Percentiles rank a stretch among this genome's conserved stretches.
Conservation (phyloP, 2,888 invertebrate genomes). For the Yponomeuta evonymella region DNA sequence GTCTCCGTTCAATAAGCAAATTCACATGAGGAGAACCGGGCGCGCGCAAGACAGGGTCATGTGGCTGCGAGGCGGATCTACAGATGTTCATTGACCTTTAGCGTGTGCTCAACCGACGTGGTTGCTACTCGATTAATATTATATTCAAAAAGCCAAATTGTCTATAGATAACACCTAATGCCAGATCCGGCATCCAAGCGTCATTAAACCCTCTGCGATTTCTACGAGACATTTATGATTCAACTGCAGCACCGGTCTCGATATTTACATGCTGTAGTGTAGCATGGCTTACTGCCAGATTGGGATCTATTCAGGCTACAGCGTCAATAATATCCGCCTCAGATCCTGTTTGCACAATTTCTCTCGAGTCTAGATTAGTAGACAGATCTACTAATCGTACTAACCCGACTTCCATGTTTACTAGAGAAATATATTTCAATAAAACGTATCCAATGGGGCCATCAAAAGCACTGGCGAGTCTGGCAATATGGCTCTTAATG, state of each 20-base stretch:
- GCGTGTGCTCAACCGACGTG: conserved; percentile 61
- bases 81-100: conserved; percentile 75
- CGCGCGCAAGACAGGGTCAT: conserved; percentile 66
- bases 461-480: conserved; percentile 14
- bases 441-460: conserved; percentile 19
- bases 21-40: conserved; percentile 41
- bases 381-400: conserved; percentile 10
- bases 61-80: conserved; percentile 74
- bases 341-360: conserved; percentile 10
- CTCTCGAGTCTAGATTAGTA: neutral
- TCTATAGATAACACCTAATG: conserved; percentile 3
- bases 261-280: neutral
- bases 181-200: neutral
- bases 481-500: conserved; percentile 12
- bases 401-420: conserved; percentile 12
- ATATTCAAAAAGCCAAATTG: conserved; percentile 31
- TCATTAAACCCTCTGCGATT: neutral
- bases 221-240: neutral
- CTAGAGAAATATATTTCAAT: conserved; percentile 26
- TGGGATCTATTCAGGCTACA: conserved; percentile 3
- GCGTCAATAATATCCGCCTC: neutral
- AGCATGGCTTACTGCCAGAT: conserved; percentile 7
- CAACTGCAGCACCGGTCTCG: neutral
- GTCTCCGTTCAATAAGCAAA: conserved; percentile 49
- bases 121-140: conserved; percentile 53